Base-by-base conservation (phyloP, 2,113 vertebrate species). In the Ptilorrhoa leucosticta region DNA sequence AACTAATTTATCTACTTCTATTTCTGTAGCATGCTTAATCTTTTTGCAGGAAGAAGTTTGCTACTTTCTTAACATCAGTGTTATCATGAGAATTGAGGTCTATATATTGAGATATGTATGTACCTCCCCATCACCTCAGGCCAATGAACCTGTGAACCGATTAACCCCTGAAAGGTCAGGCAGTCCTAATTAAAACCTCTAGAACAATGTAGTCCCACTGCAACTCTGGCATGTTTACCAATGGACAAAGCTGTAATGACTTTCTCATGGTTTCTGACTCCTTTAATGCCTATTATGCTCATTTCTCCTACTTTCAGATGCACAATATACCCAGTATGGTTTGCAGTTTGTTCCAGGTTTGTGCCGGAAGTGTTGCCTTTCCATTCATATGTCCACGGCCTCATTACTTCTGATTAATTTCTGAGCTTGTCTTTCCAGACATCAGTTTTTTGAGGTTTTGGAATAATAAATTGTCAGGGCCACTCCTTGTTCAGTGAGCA, bases 401-500 rank as follows among this genome's bases (percentile, higher is more conserved):
- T 92, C 68, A 82, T 94, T 94, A 89, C 21, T 90, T 94, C 83
- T 89, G 9, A 92, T 95, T 78, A 48, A 35, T 92, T 92, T 89
- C 76, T 73, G 24, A 75, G 35, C 30, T 69, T 58, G 16, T 47
- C 64, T 81, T 90, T 87, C 80, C 50, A 70, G 83, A 42, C 19
- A 56, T 37, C 64, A 44, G 8, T 39, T 93, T 85, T 65, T 80
- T 44, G 47, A 91, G 47, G 40, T 16, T 77, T 83, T 64, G 8
- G 45, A 81, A 69, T 42, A 64, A 77, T 80, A 89, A 65, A 37
- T 40, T 58, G 7, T 54, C 23, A 42, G 7, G 7, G 39, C 60
- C n/a, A 7, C 64, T 87, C 54, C 40, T 84, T 39, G 9, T 69
- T 89, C 69, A 70, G n/a, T 28, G 21, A 61, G 15, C 64, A 78